A percentile compares a stretch with the other conserved stretches of the same genome.
Conservation (phyloP, 2,113 vertebrate species). For the Chunga burmeisteri region DNA sequence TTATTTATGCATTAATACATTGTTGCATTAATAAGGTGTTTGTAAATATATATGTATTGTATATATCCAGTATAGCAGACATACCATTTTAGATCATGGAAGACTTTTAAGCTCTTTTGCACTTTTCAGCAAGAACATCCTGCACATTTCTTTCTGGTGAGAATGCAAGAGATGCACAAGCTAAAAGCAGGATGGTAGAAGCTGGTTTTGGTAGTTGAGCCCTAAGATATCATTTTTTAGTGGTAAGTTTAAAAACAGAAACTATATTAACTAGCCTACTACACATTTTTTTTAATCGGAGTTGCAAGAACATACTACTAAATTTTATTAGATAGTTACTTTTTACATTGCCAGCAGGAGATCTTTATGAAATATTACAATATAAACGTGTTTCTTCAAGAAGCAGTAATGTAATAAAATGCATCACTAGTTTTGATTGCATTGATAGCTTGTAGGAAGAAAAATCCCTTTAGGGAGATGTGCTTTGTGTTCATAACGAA, state of each 20-base stretch:
- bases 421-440: slow-evolving; percentile 55
- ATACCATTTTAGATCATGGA: neutral
- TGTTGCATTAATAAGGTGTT: neutral
- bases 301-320: neutral
- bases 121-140: neutral
- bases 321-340: slow-evolving; percentile 46
- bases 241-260: neutral
- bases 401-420: slow-evolving; percentile 48
- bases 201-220: neutral
- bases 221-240: neutral
- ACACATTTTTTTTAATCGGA: neutral
- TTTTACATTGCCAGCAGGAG: slow-evolving; percentile 22
- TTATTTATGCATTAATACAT: neutral
- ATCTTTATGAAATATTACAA: slow-evolving; percentile 47
- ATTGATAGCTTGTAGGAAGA: slow-evolving; percentile 7
- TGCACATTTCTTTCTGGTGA: neutral
- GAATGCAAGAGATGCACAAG: neutral
- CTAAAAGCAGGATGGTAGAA: neutral
- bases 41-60: neutral
- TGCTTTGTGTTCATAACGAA: slow-evolving; percentile 18
- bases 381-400: slow-evolving; percentile 21
- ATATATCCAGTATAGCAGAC: neutral
- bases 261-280: neutral
- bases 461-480: neutral
- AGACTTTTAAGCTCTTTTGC: neutral